Conservation (phyloP, 1,140 invertebrate species). For the Proctacanthus coquilletti region DNA sequence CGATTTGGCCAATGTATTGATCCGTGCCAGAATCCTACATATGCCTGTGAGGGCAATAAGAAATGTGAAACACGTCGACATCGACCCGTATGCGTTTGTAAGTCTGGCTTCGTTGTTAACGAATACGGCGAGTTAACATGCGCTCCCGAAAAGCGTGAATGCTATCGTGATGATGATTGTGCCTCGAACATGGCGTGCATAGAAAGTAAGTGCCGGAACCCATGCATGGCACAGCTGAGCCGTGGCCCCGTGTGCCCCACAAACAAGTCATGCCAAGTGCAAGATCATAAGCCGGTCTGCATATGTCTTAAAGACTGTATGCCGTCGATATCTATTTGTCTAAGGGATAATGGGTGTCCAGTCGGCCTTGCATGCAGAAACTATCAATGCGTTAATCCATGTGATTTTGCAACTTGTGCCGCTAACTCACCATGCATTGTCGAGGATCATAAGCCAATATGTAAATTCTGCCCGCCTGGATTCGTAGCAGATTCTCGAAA, state of each 20-base stretch:
- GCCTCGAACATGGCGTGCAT: conserved; percentile 70
- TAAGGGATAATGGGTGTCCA: conserved; percentile 76
- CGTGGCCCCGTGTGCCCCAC: conserved; percentile 48
- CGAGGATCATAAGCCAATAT: conserved; percentile 81
- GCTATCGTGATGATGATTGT: conserved; percentile 67
- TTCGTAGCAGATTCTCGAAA: conserved; percentile 74
- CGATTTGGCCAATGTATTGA: conserved; percentile 55
- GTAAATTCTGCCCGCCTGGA: conserved; percentile 86
- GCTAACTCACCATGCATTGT: conserved; percentile 73
- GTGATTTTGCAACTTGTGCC: conserved; percentile 60
- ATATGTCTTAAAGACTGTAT: conserved; percentile 75
- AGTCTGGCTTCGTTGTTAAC: conserved; percentile 71
- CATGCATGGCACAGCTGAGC: conserved; percentile 48
- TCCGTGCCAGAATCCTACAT: conserved; percentile 47
- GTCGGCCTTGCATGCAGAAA: conserved; percentile 68
- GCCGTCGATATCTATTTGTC: conserved; percentile 70
- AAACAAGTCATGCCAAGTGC: conserved; percentile 68
- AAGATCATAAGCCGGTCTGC: conserved; percentile 71
- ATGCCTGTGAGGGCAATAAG: conserved; percentile 61
- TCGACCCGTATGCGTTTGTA: conserved; percentile 72
- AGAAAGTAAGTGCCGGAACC: conserved; percentile 66
- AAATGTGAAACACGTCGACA: conserved; percentile 77
- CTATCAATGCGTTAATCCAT: conserved; percentile 81
- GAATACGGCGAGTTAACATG: conserved; percentile 69
- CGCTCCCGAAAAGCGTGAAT: conserved; percentile 60